Evolutionary conservation across 2,113 vertebrate species (phyloP), one percentile per base, ranked within the genome.

Genomic region (Dolichotis patagonum): DNA sequence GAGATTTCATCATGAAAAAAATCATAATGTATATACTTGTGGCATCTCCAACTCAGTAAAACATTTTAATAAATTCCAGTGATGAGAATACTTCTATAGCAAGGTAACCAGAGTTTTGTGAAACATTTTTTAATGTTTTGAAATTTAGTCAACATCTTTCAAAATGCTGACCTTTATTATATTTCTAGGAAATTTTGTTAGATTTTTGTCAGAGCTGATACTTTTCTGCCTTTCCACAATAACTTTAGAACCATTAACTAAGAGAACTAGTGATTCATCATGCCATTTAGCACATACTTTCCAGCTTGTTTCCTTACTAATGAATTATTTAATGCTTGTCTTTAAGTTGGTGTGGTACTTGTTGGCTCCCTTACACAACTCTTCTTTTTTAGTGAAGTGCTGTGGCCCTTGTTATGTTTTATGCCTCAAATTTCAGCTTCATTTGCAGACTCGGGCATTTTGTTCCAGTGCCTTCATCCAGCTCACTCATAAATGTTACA

Each of bases 321-420:
- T 88, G 92, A 96, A 88, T 97, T 94, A 95, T 95, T 96, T 95
- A 94, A 91, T 82, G 94, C 97, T 90, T 95, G 49, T 62, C 62
- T 94, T 95, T 71, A 95, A 89, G 67, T 73, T 95, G 62, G 89
- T 82, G 58, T 91, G 73, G 4, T 54, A n/a, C 43, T 38, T 52
- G 14, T 63, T 94, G 87, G 43, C 82, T 60, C 82, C 95, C 26
- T 90, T 69, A 58, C 54, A 81, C 83, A 85, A 78, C 60, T 41
- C 52, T 54, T 16, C 43, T 91, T 58, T 95, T 88, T 85, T 62
- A 96, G 95, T 95, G 69, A 89, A 43, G 65, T 92, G 96, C 86
- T 85, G 91, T 91, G 94, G 19, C 80, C 65, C 91, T 95, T 88
- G 86, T 97, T 96, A 88, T 89, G 96, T 94, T 84, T 49, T 96